These are phyloP conservation scores for Drosophila quinaria DNA, from an alignment of 2,888 invertebrate species.

Conservation along the genomic window DNA sequence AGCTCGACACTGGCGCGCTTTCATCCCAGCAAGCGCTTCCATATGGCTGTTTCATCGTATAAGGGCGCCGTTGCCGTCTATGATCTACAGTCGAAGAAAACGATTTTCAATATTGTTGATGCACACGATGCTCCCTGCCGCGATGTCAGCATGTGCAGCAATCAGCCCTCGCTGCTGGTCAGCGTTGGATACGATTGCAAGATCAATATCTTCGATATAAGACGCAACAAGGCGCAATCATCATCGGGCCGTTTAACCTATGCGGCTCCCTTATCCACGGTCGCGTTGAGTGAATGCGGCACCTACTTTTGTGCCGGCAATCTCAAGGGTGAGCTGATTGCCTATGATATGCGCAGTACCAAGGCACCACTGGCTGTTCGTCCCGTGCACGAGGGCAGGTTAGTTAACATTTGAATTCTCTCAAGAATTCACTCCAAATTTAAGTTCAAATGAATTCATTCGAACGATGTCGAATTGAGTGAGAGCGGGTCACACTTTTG, in stretches of 20 bases:
- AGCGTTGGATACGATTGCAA: conserved; percentile 85
- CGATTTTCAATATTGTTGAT: conserved; percentile 74
- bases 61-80: conserved; percentile 83
- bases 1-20: conserved; percentile 84
- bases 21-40: conserved; percentile 84
- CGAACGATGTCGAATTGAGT: no score
- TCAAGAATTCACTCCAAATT: no score
- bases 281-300: conserved; percentile 84
- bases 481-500: no score
- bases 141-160: conserved; percentile 83
- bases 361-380: conserved; percentile 73
- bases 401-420: no score
- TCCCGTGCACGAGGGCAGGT: conserved; percentile 76
- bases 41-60: conserved; percentile 82
- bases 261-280: conserved; percentile 83
- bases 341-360: conserved; percentile 84
- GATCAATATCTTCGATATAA: conserved; percentile 84
- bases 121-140: conserved; percentile 84
- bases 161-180: conserved; percentile 79
- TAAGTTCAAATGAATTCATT: no score
- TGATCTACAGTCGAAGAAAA: conserved; percentile 82
- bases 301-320: conserved; percentile 84
- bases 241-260: conserved; percentile 67
- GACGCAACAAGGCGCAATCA: conserved; percentile 78
- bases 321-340: conserved; percentile 84